These are phyloP conservation scores for Trichacis sp. DNA, from an alignment of 2,888 invertebrate genomes.

Conservation along the genomic window DNA sequence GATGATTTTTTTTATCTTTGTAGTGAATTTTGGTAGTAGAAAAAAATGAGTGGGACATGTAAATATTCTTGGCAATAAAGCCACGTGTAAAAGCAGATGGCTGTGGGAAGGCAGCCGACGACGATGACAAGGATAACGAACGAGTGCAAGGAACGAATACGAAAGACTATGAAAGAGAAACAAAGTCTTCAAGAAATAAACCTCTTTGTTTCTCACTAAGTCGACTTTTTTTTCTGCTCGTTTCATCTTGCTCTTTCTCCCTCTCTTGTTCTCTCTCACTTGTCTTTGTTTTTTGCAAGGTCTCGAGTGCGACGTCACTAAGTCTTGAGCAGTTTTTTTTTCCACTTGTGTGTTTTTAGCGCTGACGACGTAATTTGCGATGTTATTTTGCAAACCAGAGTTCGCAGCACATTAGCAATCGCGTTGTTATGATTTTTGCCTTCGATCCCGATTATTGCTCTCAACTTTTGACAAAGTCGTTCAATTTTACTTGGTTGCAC, in stretches of 20 bases:
- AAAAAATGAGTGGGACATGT: no score
- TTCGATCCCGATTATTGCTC: no score
- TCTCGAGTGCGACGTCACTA: conserved; percentile 19
- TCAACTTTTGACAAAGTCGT: no score
- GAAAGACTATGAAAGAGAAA: not conserved
- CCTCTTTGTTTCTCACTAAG: conserved; percentile 8
- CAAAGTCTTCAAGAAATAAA: not conserved
- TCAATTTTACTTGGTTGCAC: no score
- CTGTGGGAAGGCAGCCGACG: not conserved
- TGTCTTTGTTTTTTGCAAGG: conserved; percentile 38
- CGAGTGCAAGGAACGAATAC: conserved; percentile 9
- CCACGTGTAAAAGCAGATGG: not conserved
- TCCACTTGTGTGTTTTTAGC: not conserved
- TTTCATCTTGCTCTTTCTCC: conserved; percentile 22
- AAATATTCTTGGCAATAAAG: not conserved
- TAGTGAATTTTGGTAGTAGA: no score
- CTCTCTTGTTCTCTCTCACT: not conserved
- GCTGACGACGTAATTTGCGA: conserved; percentile 4
- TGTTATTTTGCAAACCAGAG: not conserved
- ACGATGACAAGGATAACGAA: not conserved
- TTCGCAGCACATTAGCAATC: not conserved
- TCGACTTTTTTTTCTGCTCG: conserved; percentile 2
- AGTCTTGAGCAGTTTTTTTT: not conserved
- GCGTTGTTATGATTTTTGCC: not conserved
- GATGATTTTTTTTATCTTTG: no score